Evolutionary conservation across 2,888 invertebrate genomes (phyloP), one percentile per base, ranked within the genome.

Genomic region (Dichetophora obliterata): DNA sequence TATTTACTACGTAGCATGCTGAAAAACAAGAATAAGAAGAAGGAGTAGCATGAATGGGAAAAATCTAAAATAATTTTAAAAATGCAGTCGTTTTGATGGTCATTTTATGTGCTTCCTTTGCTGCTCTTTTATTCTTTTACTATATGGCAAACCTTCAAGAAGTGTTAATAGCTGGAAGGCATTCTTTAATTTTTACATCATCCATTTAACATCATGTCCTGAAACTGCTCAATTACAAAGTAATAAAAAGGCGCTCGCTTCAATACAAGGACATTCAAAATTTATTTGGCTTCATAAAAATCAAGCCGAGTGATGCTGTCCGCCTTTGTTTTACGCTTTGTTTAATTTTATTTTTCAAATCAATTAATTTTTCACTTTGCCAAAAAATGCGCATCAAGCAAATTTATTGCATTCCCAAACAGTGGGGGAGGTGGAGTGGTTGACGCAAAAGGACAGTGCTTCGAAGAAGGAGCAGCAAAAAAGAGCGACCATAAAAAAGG

Each of bases 351-450:
- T 63, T 63, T 63, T 63, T 63, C 63, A 63, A 63, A 63, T 70
- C 57, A 70, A 70, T 70, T 54, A 70, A 70, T 54, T 70, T 57
- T 31, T 34, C 68, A 52, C 31, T 70, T 52, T 37, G 59, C 57
- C 71, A 50, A 57, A 59, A 54, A 69, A 69, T 69, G 34, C 57
- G 57, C 34, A 71, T 57, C 59, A 59, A 57, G n/a, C 43, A 37
- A 71, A 71, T 71, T 71, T 57, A 71, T 57, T 71, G 57, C 57
- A 57, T 57, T 31, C 19, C 14, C 37, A 2, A 50, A 11, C 1
- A 14, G 68, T 16, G 22, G 5, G 1, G 27, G 3, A 27, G 5
- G 22, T 31, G 31, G 31, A 31, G 5, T 14, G 27, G 14, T 0
- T 43, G 16, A 31, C 4, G 48, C 9, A 6, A 19, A 37, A 34